Base-by-base conservation (phyloP, 53 echinoderm and acorn worm genomes). In the Antedon mediterranea region DNA sequence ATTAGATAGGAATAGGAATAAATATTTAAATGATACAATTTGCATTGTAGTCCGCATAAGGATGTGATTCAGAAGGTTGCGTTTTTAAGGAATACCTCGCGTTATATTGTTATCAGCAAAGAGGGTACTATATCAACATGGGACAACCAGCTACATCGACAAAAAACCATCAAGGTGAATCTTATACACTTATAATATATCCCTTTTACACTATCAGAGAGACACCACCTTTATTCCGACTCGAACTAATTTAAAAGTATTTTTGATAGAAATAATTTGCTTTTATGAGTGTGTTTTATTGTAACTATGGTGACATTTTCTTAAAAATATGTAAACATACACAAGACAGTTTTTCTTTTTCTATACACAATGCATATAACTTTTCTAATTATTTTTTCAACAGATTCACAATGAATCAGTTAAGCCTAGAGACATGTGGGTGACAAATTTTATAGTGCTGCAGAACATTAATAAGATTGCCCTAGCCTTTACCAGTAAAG, bases 391-490 rank as follows among this genome's bases (percentile, higher is more conserved):
- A n/a, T n/a, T n/a, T n/a, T n/a, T n/a, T n/a, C n/a, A n/a, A n/a
- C 81, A 95, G 92, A 86, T 95, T 8, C 79, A 85, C 44, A 95
- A 95, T 80, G 97, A 95, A 31, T 87, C 91, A 13, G 97, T 95
- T 18, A 95, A 92, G 77, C 97, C 97, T 43, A 83, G 97, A 74
- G 97, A 95, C 73, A 84, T 95, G 74, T 95, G 97, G 97, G 97
- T 95, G n/a, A 95, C 97, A 33, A 95, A 87, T 3, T 95, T 95
- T 86, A 86, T 85, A 43, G 86, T 95, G 0, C 82, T 95, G 23
- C 97, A 95, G 75, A 91, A 95, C 81, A 83, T 95, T 73, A 95
- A 95, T 81, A 95, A 95, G 77, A 95, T 95, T 78, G 97, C 97
- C 0, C 79, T 95, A 5, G 78, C 97, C 2, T 95, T 95, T 44